Percentiles rank a stretch among this genome's conserved stretches.
Evolutionary conservation across 2,888 invertebrate species (phyloP).

Genomic region (Drosophila lutescens): DNA sequence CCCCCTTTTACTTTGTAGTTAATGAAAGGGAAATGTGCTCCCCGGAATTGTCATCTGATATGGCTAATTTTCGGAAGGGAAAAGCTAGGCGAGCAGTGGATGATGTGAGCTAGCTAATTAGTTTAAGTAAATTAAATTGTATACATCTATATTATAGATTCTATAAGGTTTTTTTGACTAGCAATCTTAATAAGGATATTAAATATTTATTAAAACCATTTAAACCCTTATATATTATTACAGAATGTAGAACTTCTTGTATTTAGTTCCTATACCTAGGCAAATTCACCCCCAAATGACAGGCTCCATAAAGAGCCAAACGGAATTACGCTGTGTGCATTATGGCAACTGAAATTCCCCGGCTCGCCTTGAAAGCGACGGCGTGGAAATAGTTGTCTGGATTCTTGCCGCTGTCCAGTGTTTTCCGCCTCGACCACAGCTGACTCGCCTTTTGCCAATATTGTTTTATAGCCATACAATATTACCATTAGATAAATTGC

Average conservation of each 20-base stretch:
- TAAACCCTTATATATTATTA: too few relatives aligned
- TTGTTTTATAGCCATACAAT: conserved; percentile 79
- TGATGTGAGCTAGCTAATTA: neutral
- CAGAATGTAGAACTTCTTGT: neutral
- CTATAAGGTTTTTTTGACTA: too few relatives aligned
- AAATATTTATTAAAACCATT: too few relatives aligned
- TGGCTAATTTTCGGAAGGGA: neutral
- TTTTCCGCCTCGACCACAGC: conserved; percentile 15
- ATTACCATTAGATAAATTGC: conserved; percentile 78
- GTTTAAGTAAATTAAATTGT: too few relatives aligned
- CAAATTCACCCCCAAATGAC: conserved; percentile 22
- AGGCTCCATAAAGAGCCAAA: neutral
- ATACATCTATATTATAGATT: too few relatives aligned
- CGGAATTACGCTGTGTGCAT: conserved; percentile 15
- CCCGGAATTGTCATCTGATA: conserved; percentile 23
- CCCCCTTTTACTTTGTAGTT: neutral
- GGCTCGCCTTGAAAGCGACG: conserved; percentile 53
- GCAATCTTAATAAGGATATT: too few relatives aligned
- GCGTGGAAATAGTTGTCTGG: conserved; percentile 42
- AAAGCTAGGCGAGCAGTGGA: neutral
- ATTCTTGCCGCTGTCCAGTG: neutral
- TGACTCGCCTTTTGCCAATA: conserved; percentile 75
- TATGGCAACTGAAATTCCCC: conserved; percentile 23
- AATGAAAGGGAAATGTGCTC: conserved; percentile 14
- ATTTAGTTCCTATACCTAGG: conserved; percentile 51